phyloP scores from a whole-genome alignment of 1,140 invertebrate genomes.

The Cotesia glomerata region DNA sequence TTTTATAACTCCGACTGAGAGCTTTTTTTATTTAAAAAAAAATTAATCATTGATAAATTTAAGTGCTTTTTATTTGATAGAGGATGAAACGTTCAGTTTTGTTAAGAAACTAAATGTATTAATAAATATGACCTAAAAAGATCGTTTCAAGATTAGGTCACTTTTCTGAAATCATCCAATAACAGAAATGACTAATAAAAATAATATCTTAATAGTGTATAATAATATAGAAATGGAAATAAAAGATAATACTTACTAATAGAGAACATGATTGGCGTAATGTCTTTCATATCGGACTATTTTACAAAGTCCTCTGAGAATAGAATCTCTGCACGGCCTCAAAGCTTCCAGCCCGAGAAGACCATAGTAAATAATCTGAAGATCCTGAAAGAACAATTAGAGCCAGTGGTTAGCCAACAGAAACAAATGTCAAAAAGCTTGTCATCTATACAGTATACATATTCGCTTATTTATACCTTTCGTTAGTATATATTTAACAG shows the following conservation, averaged over 20 bases:
- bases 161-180: background rate
- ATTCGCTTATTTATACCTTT: background rate
- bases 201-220: background rate
- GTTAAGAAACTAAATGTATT: no score
- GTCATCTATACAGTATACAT: background rate
- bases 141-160: no score
- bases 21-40: background rate
- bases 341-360: conserved; percentile 77
- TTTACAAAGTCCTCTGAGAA: conserved; percentile 73
- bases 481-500: background rate
- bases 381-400: conserved; percentile 67
- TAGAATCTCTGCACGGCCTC: conserved; percentile 73
- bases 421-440: background rate
- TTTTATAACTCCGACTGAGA: no score
- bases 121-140: no score
- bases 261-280: conserved; percentile 80
- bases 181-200: background rate
- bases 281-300: conserved; percentile 77
- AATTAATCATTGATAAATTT: background rate
- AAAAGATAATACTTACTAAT: conserved; percentile 70
- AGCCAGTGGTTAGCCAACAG: background rate
- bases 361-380: conserved; percentile 79
- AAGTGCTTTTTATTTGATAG: no score
- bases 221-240: background rate
- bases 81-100: no score